Conservation (phyloP, 2,797 vertebrate genomes). For the Crocodylus rhombifer region DNA sequence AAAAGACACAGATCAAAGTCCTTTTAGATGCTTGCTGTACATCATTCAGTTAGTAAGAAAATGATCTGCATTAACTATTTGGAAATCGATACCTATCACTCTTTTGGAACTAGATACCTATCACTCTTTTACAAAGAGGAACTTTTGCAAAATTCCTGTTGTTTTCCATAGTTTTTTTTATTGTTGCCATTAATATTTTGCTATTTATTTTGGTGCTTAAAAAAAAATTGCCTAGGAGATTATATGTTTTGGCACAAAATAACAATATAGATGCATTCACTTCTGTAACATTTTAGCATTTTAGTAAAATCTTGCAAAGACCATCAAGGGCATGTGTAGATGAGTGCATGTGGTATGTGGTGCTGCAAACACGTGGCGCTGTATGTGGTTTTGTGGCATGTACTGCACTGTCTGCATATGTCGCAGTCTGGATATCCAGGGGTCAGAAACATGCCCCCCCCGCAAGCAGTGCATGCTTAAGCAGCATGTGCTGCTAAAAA, state of each 20-base stretch:
- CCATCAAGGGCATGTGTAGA: background rate
- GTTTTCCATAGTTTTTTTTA: background rate
- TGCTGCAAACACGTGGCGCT: too few relatives aligned
- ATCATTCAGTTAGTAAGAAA: background rate
- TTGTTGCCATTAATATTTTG: background rate
- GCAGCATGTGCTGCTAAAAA: too few relatives aligned
- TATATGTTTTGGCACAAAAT: background rate
- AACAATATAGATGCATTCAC: background rate
- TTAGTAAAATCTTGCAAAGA: constrained; percentile 8
- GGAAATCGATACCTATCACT: background rate
- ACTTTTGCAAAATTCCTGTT: background rate
- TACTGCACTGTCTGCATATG: too few relatives aligned
- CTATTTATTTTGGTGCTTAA: background rate
- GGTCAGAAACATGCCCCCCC: too few relatives aligned
- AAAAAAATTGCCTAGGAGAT: background rate
- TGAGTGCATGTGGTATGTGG: too few relatives aligned
- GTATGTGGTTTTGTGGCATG: too few relatives aligned
- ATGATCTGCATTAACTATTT: background rate
- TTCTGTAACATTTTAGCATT: background rate
- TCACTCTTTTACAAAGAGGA: background rate
- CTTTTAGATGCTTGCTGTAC: background rate
- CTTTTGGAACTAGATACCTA: background rate
- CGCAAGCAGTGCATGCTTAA: too few relatives aligned
- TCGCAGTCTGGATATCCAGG: too few relatives aligned
- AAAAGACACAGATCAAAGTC: background rate